Evolutionary conservation across 2,113 vertebrate genomes (phyloP), one percentile per base, ranked within the genome.

Genomic region (Poeciliopsis prolifica): DNA sequence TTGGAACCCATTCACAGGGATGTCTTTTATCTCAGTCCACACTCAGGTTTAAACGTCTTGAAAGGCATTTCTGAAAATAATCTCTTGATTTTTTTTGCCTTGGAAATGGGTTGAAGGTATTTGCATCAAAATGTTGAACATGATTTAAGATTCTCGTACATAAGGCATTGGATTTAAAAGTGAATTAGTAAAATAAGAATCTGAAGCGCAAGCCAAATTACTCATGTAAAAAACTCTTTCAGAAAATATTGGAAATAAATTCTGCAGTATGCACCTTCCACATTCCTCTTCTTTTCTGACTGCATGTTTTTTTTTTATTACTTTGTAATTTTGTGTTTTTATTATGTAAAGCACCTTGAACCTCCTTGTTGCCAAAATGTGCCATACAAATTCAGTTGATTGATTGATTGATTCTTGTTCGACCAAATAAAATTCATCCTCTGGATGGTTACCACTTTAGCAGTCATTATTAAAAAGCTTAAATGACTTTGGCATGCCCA

Each of bases 1-100:
- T 69, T 86, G 31, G 79, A 66, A 44, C 72, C 68, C 44, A 71
- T 72, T 63, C 60, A 75, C 13, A 61, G 74, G 51, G 1, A 14
- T 15, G 64, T 35, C 54, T 76, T 62, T 54, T 29, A 48, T 68
- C 24, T 67, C 33, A 26, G 12, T 65, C 72, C 37, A 35, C 29
- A n/a, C 69, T 70, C 14, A 66, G 51, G 69, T 68, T 73, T 51
- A 64, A 63, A 61, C 14, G 0, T 42, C 14, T 42, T 35, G 1
- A 24, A 24, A 70, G 1, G 58, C 14, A 54, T 68, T 19, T 1
- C 3, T 72, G 37, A 19, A 65, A 28, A 61, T 2, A 73, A 37
- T 37, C 33, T 54, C 13, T 42, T 33, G 33, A 24, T 61, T 24
- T 54, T 8, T 54, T 8, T 37, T 33, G 2, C 24, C 0, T 26